A percentile compares a stretch with the other conserved stretches of the same genome.
phyloP scores from a whole-genome alignment of 2,888 invertebrate species.

The Lamproptera curius region DNA sequence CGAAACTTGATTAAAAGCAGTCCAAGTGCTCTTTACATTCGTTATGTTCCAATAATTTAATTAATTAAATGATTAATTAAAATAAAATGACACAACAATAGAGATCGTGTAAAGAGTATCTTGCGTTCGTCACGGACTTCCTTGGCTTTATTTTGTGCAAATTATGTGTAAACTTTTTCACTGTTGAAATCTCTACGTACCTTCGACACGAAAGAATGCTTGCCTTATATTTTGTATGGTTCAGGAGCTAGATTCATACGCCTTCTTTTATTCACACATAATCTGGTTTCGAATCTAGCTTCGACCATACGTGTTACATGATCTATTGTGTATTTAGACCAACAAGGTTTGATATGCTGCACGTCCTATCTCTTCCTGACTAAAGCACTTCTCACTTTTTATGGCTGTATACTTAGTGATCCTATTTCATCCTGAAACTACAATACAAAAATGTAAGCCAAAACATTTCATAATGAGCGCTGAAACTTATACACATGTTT shows the following conservation, averaged over 20 bases:
- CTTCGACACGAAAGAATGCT: conserved; percentile 53
- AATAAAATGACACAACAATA: background rate
- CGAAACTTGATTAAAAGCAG: conserved; percentile 24
- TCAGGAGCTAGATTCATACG: conserved; percentile 42
- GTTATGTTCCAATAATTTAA: background rate
- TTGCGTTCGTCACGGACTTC: conserved; percentile 52
- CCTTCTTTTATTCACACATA: too few relatives aligned
- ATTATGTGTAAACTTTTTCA: conserved; percentile 40
- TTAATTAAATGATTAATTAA: background rate
- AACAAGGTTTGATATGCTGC: conserved; percentile 62
- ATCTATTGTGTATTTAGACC: conserved; percentile 59
- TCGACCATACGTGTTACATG: conserved; percentile 44
- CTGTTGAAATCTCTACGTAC: conserved; percentile 44
- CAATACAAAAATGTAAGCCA: too few relatives aligned
- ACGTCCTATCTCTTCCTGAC: conserved; percentile 48
- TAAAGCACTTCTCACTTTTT: conserved; percentile 35
- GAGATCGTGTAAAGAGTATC: conserved; percentile 45
- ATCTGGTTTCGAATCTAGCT: conserved; percentile 31
- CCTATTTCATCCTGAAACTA: too few relatives aligned
- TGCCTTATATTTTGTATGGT: conserved; percentile 55
- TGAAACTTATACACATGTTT: too few relatives aligned
- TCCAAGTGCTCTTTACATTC: conserved; percentile 49
- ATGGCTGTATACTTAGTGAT: conserved; percentile 13
- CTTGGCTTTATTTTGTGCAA: conserved; percentile 55
- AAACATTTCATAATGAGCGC: too few relatives aligned